Evolutionary conservation across 2,113 vertebrate species (phyloP), one percentile per base, ranked within the genome.

Genomic region (Ammodramus savannarum): DNA sequence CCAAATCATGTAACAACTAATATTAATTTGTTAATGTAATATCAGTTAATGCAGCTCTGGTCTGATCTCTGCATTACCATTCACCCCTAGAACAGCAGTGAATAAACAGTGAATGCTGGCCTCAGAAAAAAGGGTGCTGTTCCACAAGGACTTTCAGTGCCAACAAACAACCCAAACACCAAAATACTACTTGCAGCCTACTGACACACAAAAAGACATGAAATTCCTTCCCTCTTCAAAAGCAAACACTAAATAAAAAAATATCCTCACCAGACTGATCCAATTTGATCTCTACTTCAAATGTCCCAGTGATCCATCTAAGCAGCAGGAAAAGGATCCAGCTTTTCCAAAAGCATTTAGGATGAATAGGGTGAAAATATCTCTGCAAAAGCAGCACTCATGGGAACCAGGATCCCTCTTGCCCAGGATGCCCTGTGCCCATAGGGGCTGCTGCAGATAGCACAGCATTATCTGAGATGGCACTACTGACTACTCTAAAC

Each of bases 181-280:
- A 9, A 78, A 87, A 81, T 57, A 67, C 48, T 69, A 43, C 31
- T 31, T 79, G 39, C 57, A 91, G 68, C 32, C 46, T 62, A 89
- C 32, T 78, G 43, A 51, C 65, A 74, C 32, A 44, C 9, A 71
- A 58, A 69, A 73, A 84, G 11, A 62, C 26, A 36, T 0, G 0
- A 52, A 93, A 91, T 59, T 74, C 48, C 57, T 75, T 84, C 43
- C 48, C 20, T 62, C 51, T 85, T 86, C 65, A 55, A 94, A 79
- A 91, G 36, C 23, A 89, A 90, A 41, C 23, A 21, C 25, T 17
- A 55, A 89, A 52, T 17, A 59, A 80, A 75, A 62, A 55, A 34
- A 57, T 38, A 54, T 44, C 27, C 51, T 74, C 61, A 84, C 11
- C 36, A 84, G 54, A 80, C 20, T 62, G 59, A 58, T n/a, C 51